Base-by-base conservation (phyloP, 2,113 vertebrate species). In the Pyxicephalus adspersus region DNA sequence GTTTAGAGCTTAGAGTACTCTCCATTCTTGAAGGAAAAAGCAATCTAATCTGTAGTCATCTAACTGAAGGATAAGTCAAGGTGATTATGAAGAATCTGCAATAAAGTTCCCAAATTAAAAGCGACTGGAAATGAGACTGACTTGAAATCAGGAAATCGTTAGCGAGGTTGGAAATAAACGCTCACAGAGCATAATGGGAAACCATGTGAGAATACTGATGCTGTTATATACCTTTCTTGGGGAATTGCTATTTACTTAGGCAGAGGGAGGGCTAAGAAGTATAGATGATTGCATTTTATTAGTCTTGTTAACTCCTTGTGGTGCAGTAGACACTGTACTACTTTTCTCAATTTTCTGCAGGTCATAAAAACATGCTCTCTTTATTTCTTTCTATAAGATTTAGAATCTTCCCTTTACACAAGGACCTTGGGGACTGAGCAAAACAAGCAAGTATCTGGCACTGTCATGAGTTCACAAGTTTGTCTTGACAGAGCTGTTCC, bases 11-110 rank as follows among this genome's bases (percentile, higher is more conserved):
- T 45, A 45, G 38, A 45, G 38, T 13, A 45, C 6, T 8, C 38
- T 13, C 38, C 38, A 45, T 45, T 45, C 38, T 22, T 23, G 60
- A 38, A 51, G 31, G 51, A 23, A 17, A 25, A 64, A 76, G 15
- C 38, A 29, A 23, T 5, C 38, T 52, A 19, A 20, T 76, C 38
- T 29, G 57, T 52, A 64, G 51, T 64, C 17, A 76, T 64, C 20
- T 50, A 63, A 26, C 34, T 64, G 58, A 76, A 72, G 70, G 70
- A 52, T 64, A 76, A 76, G 58, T 76, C 23, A 76, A 76, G 60
- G 74, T 76, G 74, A 63, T 61, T 45, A 64, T 76, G 58, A 76
- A 76, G 61, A 76, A 76, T 76, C 38, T 50, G 74, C 26, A 38
- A 76, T 76, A 76, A 64, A 76, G 31, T 31, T 75, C 57, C 34